Evolutionary conservation across 2,888 invertebrate species (phyloP).

Genomic region (Eupsilia transversa): DNA sequence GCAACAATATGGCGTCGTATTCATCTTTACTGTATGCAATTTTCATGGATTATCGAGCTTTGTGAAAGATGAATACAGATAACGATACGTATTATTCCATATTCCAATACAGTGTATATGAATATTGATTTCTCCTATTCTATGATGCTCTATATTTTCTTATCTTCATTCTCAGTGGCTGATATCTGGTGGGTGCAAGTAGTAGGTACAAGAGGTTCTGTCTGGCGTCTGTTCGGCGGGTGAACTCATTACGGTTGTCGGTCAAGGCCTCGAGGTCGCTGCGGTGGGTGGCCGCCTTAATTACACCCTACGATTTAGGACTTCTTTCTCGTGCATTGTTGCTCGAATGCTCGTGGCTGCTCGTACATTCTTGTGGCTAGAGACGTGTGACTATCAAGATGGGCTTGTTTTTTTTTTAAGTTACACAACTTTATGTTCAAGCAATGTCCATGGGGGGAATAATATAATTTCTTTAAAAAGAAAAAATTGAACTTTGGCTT

Average conservation of each 20-base stretch:
- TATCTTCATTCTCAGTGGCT: conserved; percentile 17
- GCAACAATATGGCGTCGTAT: conserved; percentile 88
- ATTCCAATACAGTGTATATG: conserved; percentile 33
- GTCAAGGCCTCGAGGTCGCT: conserved; percentile 90
- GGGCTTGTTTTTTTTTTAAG: conserved; percentile 42
- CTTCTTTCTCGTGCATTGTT: conserved; percentile 78
- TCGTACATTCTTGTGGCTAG: conserved; percentile 68
- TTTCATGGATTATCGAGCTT: conserved; percentile 76
- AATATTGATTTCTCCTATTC: conserved; percentile 32
- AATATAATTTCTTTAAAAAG: neutral
- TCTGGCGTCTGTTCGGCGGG: conserved; percentile 76
- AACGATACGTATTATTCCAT: conserved; percentile 40
- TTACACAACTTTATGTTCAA: conserved; percentile 22
- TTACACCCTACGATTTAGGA: conserved; percentile 86
- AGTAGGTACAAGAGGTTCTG: conserved; percentile 62
- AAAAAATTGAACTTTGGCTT: neutral
- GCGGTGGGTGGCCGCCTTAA: conserved; percentile 89
- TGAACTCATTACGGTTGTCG: conserved; percentile 90
- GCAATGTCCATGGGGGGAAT: neutral
- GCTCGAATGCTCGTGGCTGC: conserved; percentile 53
- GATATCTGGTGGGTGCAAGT: conserved; percentile 47
- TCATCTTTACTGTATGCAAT: conserved; percentile 75
- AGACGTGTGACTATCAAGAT: conserved; percentile 59
- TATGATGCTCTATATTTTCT: conserved; percentile 8
- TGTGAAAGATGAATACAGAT: conserved; percentile 57